phyloP scores from a whole-genome alignment of 2,888 invertebrate genomes.

The Helleia helle region DNA sequence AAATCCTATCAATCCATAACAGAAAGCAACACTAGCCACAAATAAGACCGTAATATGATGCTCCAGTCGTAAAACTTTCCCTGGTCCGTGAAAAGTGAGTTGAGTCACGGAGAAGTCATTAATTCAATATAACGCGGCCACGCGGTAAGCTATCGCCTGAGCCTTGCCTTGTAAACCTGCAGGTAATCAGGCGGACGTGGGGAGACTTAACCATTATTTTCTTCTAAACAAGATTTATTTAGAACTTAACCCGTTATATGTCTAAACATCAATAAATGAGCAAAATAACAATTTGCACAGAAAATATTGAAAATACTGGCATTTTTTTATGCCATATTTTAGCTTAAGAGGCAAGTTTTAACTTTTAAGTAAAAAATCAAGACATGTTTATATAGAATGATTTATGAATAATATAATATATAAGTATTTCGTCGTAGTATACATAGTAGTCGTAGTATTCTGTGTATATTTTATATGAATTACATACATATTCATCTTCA shows the following conservation, averaged over 20 bases:
- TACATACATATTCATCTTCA: too few relatives aligned
- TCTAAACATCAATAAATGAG: too few relatives aligned
- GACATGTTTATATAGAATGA: too few relatives aligned
- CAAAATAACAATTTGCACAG: too few relatives aligned
- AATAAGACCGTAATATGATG: slow-evolving; percentile 31
- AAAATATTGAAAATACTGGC: too few relatives aligned
- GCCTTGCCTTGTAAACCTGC: slow-evolving; percentile 27
- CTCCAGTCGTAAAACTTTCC: slow-evolving; percentile 56
- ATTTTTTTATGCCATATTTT: not conserved
- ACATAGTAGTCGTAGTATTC: too few relatives aligned
- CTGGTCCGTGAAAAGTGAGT: slow-evolving; percentile 51
- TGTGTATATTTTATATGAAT: too few relatives aligned
- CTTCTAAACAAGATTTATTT: slow-evolving; percentile 11
- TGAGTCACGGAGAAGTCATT: slow-evolving; percentile 61
- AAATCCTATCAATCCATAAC: too few relatives aligned
- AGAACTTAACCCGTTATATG: slow-evolving; percentile 7
- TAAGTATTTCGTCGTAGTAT: too few relatives aligned
- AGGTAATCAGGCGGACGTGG: slow-evolving; percentile 44
- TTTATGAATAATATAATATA: too few relatives aligned
- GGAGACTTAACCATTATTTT: slow-evolving; percentile 28
- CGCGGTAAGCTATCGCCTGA: slow-evolving; percentile 22
- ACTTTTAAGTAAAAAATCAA: too few relatives aligned
- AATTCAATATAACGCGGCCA: slow-evolving; percentile 37
- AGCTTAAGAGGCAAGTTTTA: not conserved
- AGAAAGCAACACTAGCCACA: slow-evolving; percentile 35